Conservation (phyloP, 2,797 vertebrate species). For the Manis crassicaudata region DNA sequence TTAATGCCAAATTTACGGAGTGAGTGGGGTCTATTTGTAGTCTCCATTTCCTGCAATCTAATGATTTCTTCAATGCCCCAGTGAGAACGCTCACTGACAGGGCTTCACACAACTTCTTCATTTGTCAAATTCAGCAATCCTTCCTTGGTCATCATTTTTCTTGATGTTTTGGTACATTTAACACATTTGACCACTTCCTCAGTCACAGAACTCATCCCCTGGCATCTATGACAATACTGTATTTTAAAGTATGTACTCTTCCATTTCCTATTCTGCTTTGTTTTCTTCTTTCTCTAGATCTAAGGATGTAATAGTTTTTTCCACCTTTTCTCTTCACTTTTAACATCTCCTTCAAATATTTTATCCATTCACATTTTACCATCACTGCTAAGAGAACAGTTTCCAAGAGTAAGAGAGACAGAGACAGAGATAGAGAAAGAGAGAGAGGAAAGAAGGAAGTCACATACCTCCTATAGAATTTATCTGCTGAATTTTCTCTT, state of each 20-base stretch:
- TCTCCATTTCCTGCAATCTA: neutral
- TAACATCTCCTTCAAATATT: neutral
- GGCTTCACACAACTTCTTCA: neutral
- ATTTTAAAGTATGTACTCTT: neutral
- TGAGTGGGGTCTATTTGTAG: neutral
- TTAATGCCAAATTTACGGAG: neutral
- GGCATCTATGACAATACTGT: neutral
- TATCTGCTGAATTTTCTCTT: slow-evolving; percentile 28
- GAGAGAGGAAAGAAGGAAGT: neutral
- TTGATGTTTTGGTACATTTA: slow-evolving; percentile 55
- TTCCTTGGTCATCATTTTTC: slow-evolving; percentile 36
- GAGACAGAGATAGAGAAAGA: neutral
- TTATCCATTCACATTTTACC: neutral
- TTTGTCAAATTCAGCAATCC: neutral
- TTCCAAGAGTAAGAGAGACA: neutral
- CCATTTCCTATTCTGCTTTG: neutral
- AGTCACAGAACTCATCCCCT: neutral
- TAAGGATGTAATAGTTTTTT: neutral
- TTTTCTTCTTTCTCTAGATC: neutral
- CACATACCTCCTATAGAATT: neutral
- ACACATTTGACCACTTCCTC: slow-evolving; percentile 14
- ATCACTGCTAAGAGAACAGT: neutral
- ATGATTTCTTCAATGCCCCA: neutral
- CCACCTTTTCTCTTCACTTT: neutral
- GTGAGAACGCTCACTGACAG: neutral